Evolutionary conservation across 2,888 invertebrate genomes (phyloP).

Genomic region (Chironomus tentans): DNA sequence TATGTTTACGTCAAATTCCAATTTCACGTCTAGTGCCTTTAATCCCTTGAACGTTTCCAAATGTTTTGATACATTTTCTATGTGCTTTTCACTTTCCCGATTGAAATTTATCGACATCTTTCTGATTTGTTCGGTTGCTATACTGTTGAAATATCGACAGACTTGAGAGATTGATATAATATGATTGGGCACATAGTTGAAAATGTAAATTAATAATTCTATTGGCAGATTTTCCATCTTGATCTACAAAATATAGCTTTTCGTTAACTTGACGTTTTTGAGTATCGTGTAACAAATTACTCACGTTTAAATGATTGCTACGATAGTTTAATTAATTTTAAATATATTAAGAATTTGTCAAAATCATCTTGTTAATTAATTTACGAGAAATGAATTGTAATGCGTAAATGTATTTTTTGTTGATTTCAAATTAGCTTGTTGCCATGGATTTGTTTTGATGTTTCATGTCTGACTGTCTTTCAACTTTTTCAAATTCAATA

Average conservation of each 20-base stretch:
- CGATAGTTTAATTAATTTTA: too few relatives aligned
- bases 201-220: background rate
- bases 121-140: background rate
- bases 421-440: too few relatives aligned
- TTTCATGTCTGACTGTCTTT: too few relatives aligned
- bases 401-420: too few relatives aligned
- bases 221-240: background rate
- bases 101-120: background rate
- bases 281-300: background rate
- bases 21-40: background rate
- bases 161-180: background rate
- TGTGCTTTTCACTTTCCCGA: background rate
- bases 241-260: background rate
- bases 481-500: too few relatives aligned
- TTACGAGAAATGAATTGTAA: too few relatives aligned
- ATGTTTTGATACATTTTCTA: background rate
- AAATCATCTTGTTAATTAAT: too few relatives aligned
- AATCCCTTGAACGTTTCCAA: too few relatives aligned
- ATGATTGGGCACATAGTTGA: background rate
- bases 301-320: too few relatives aligned
- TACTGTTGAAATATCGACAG: background rate
- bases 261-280: too few relatives aligned
- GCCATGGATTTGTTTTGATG: too few relatives aligned
- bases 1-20: background rate
- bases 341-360: too few relatives aligned